A percentile compares a stretch with the other conserved stretches of the same genome.
phyloP scores from a whole-genome alignment of 2,113 vertebrate genomes.

The Morone chrysops region DNA sequence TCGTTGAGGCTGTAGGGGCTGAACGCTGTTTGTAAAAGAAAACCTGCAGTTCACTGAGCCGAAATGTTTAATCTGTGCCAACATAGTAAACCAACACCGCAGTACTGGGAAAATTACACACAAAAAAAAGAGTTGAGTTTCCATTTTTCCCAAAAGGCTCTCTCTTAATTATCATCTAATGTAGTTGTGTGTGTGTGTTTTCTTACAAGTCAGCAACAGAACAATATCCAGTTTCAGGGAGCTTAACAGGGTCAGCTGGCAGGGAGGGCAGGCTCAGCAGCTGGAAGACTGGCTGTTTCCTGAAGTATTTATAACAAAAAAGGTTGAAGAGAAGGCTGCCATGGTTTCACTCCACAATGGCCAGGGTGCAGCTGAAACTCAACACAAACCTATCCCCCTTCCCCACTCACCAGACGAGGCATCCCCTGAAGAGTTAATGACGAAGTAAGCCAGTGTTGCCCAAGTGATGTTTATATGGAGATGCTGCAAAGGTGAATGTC shows the following conservation, averaged over 20 bases:
- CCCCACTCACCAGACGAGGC: slow-evolving; percentile 5
- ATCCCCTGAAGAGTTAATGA: slow-evolving; percentile 8
- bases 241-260: slow-evolving; percentile 32
- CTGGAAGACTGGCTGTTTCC: slow-evolving; percentile 52
- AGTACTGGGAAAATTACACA: not conserved
- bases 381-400: slow-evolving; percentile 33
- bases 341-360: slow-evolving; percentile 58
- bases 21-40: slow-evolving; percentile 12
- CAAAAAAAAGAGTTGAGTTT: not conserved
- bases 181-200: not conserved
- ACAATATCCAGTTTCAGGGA: slow-evolving; percentile 54
- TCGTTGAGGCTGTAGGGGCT: not conserved
- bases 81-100: not conserved
- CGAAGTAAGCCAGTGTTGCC: not conserved
- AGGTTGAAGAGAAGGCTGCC: slow-evolving; percentile 22
- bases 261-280: slow-evolving; percentile 27
- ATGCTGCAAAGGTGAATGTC: not conserved
- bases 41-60: slow-evolving; percentile 10
- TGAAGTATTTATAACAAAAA: slow-evolving; percentile 63
- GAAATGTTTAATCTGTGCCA: slow-evolving; percentile 18
- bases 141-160: not conserved
- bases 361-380: slow-evolving; percentile 62
- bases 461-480: slow-evolving; percentile 5
- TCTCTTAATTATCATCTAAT: not conserved
- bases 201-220: slow-evolving; percentile 8